Conservation (phyloP, 1,140 invertebrate genomes). For the Camponotus vicinus region DNA sequence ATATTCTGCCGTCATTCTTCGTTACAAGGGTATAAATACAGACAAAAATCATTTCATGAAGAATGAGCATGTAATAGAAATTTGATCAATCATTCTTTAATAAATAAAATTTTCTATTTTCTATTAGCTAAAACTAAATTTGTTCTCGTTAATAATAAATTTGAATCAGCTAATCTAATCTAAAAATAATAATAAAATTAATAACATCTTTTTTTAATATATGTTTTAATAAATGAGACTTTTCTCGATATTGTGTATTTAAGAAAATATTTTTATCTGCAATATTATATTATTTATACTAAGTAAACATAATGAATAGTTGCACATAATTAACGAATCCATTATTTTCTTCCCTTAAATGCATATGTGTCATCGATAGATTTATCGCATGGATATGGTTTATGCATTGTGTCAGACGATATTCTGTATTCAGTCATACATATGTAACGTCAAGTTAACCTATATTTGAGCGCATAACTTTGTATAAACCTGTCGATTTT, state of each 20-base stretch:
- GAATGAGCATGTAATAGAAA: not conserved
- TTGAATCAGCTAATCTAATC: not conserved
- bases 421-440: constrained; percentile 70
- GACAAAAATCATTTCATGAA: not conserved
- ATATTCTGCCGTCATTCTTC: not conserved
- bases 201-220: constrained; percentile 12
- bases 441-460: constrained; percentile 72
- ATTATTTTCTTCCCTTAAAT: not conserved
- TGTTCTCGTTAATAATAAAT: not conserved
- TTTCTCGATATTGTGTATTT: not conserved
- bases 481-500: constrained; percentile 66
- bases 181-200: not conserved
- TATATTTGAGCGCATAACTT: constrained; percentile 66
- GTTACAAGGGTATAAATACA: not conserved
- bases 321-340: constrained; percentile 13
- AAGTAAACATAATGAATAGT: not conserved
- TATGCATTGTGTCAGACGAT: constrained; percentile 3
- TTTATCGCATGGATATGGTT: constrained; percentile 12
- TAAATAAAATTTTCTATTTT: not conserved
- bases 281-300: not conserved
- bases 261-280: not conserved
- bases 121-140: not conserved
- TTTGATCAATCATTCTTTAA: not conserved
- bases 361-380: not conserved
- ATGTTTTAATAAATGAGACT: not conserved